phyloP scores from a whole-genome alignment of 2,113 vertebrate genomes.

The Eretmochelys imbricata region DNA sequence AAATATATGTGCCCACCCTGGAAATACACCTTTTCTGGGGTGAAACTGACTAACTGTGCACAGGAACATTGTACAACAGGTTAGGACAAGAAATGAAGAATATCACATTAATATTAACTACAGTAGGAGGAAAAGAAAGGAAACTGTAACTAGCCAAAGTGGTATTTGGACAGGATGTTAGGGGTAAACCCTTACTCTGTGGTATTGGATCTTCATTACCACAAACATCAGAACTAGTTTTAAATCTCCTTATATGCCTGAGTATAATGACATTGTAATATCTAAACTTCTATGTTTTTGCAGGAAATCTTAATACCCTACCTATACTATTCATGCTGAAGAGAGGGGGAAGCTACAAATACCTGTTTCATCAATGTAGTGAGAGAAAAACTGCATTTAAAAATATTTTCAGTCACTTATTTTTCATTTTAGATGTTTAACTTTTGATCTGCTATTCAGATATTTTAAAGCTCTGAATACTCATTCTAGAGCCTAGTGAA shows the following conservation, averaged over 20 bases:
- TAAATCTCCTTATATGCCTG: not conserved
- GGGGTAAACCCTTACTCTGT: not conserved
- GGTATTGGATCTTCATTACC: not conserved
- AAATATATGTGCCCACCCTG: not conserved
- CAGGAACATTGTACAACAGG: not conserved
- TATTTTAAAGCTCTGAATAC: not conserved
- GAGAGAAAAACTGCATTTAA: not conserved
- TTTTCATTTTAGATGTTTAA: not conserved
- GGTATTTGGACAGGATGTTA: not conserved
- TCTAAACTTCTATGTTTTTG: not conserved
- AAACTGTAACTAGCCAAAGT: not conserved
- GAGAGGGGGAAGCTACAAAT: not conserved
- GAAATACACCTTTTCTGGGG: not conserved
- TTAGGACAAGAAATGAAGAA: not conserved
- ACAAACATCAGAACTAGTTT: not conserved
- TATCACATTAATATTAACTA: not conserved
- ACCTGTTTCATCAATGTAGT: not conserved
- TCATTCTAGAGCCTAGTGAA: not conserved
- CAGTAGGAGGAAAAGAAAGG: not conserved
- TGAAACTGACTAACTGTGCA: not conserved
- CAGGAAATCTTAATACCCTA: not conserved
- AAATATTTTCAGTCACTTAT: not conserved
- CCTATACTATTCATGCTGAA: not conserved
- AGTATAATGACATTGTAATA: not conserved
- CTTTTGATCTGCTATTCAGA: not conserved